Percentiles rank a stretch among this genome's conserved stretches.
These are phyloP conservation scores for Aethes cnicana DNA, from an alignment of 2,888 invertebrate genomes.

Conservation along the genomic window DNA sequence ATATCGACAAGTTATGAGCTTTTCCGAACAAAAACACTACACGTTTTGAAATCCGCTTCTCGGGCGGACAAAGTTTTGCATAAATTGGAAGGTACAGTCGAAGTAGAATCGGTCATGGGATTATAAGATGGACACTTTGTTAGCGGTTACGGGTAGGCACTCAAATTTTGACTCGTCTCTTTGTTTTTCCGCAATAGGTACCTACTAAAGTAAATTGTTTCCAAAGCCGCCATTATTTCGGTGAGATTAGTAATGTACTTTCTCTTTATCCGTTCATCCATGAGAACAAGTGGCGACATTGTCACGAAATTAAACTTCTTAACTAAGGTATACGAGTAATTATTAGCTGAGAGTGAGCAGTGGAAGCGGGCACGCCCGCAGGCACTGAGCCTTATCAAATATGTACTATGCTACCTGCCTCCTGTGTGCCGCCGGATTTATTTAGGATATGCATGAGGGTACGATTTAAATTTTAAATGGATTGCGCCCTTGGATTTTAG, in stretches of 20 bases:
- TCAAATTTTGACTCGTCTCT: too few species aligned
- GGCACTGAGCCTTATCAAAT: constrained; percentile 76
- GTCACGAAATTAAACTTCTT: constrained; percentile 60
- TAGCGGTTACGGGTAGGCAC: too few species aligned
- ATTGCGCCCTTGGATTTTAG: constrained; percentile 79
- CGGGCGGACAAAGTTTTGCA: neutral
- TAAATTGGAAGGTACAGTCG: neutral
- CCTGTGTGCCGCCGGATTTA: constrained; percentile 74
- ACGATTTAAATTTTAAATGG: constrained; percentile 82
- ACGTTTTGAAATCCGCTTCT: constrained; percentile 7
- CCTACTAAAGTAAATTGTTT: too few species aligned
- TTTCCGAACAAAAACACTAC: constrained; percentile 37
- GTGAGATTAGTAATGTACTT: too few species aligned
- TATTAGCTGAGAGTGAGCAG: constrained; percentile 73
- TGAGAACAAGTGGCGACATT: too few species aligned
- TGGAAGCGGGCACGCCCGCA: constrained; percentile 50
- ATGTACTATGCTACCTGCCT: constrained; percentile 76
- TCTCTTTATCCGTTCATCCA: too few species aligned
- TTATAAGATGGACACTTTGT: too few species aligned
- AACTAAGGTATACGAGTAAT: constrained; percentile 72
- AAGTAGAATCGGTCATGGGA: too few species aligned
- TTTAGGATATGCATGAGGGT: constrained; percentile 83
- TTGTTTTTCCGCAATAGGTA: too few species aligned
- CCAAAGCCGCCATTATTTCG: too few species aligned
- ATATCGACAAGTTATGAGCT: constrained; percentile 68